Base-by-base conservation (phyloP, 1,140 invertebrate genomes). In the Nebria ingens region DNA sequence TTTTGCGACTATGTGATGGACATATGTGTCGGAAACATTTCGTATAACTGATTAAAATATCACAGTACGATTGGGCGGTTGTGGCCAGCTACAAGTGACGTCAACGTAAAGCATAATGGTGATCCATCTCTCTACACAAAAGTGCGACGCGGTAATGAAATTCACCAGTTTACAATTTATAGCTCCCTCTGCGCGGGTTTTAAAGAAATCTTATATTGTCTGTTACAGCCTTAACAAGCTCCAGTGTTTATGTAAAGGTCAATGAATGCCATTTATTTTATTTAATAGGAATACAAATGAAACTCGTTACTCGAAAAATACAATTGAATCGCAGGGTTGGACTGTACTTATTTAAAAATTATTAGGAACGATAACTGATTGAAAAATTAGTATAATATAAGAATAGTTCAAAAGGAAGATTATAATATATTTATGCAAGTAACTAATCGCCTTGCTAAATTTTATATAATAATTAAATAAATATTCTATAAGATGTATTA, bases 281-380 rank as follows among this genome's bases (percentile, higher is more conserved):
- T 17, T 45, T 45, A 45, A 45, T 45, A 45, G 9, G 40, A 45
- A 45, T 45, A 45, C 40, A 45, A 45, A 45, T 45, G 40, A 17
- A 45, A 45, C 17, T 45, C 40, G n/a, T n/a, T n/a, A n/a, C n/a
- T n/a, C n/a, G n/a, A n/a, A n/a, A n/a, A n/a, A n/a, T n/a, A n/a
- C n/a, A n/a, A n/a, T n/a, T n/a, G n/a, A n/a, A n/a, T n/a, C n/a
- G n/a, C n/a, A n/a, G n/a, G n/a, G n/a, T n/a, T n/a, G n/a, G n/a
- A n/a, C n/a, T n/a, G n/a, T n/a, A n/a, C n/a, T n/a, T n/a, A n/a
- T n/a, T n/a, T n/a, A n/a, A n/a, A n/a, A n/a, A n/a, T n/a, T n/a
- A n/a, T n/a, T n/a, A n/a, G n/a, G n/a, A n/a, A n/a, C n/a, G n/a
- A n/a, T n/a, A n/a, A n/a, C n/a, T n/a, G n/a, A n/a, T n/a, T n/a